A percentile compares a stretch with the other conserved stretches of the same genome.
phyloP scores from a whole-genome alignment of 2,888 invertebrate species.

The Polyommatus icarus region DNA sequence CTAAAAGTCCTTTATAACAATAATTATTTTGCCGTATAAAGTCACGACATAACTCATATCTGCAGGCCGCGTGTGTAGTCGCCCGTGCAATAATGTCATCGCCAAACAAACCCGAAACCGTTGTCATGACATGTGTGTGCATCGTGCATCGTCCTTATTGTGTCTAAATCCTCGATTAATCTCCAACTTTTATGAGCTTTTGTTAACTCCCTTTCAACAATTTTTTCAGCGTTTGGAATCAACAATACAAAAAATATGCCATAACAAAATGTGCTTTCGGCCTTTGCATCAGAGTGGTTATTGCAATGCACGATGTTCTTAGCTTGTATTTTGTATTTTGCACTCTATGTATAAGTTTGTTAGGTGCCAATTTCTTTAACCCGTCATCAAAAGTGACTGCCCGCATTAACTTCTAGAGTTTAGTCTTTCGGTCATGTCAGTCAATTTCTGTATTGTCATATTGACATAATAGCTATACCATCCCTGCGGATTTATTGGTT shows the following conservation, averaged over 20 bases:
- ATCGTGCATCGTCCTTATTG: conserved; percentile 62
- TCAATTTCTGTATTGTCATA: conserved; percentile 80
- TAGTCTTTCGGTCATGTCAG: conserved; percentile 77
- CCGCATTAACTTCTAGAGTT: conserved; percentile 73
- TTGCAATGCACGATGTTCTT: conserved; percentile 26
- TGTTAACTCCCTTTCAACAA: conserved; percentile 70
- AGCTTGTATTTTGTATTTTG: conserved; percentile 35
- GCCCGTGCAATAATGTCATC: conserved; percentile 47
- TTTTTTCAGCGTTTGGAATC: conserved; percentile 56
- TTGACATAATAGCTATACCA: conserved; percentile 77
- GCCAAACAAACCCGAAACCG: conserved; percentile 53
- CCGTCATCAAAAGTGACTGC: conserved; percentile 40
- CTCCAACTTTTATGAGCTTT: conserved; percentile 77
- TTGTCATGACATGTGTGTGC: conserved; percentile 64
- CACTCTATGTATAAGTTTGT: conserved; percentile 38
- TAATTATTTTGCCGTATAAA: no score
- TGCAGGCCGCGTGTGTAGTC: conserved; percentile 11
- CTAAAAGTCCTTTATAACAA: no score
- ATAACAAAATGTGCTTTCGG: conserved; percentile 45
- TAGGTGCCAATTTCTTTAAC: conserved; percentile 45
- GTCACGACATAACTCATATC: conserved; percentile 9
- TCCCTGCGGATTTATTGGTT: conserved; percentile 75
- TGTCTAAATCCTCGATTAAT: conserved; percentile 78
- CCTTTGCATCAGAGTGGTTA: conserved; percentile 14
- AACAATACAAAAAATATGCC: conserved; percentile 47